Base-by-base conservation (phyloP, 1,140 invertebrate species). In the Euwallacea fornicatus region DNA sequence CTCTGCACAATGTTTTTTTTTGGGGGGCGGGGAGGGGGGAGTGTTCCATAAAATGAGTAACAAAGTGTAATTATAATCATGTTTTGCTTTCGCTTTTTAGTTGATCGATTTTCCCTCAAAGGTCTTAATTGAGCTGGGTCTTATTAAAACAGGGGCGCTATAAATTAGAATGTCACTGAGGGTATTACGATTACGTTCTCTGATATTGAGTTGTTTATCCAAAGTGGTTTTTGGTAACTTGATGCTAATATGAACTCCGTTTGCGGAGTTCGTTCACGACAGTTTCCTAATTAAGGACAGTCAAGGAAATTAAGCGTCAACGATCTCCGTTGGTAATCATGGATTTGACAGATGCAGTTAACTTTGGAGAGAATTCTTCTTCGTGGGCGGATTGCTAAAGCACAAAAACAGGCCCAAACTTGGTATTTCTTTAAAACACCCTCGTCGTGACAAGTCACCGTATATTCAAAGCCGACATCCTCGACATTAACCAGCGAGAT, bases 401-500 rank as follows among this genome's bases (percentile, higher is more conserved):
- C 9, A 50, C 0, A 50, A 50, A 50, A 50, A 50, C 9, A 50
- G 46, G 9, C 9, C 9, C 9, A 50, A 10, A 50, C 9, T 50
- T 50, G 46, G 46, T 50, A 2, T 10, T 50, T 50, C 10, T 10
- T 41, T 60, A 10, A 42, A 60, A 60, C 41, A 42, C 21, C 58
- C 41, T 60, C 16, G 41, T 33, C 41, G 41, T 60, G 58, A 10
- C 41, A 60, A 60, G 21, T 60, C 41, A 16, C 16, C 2, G 41
- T 60, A 60, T 60, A 60, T 60, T 60, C 41, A 60, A n/a, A 56
- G 8, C 54, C n/a, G n/a, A 21, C n/a, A 33, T n/a, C 41, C 41
- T 60, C 58, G 58, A 60, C 41, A 60, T 60, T 60, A 60, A 60
- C 58, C 42, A 16, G 58, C 10, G 41, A 60, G 21, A 60, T 60